Evolutionary conservation across 2,797 vertebrate genomes (phyloP).

Genomic region (Gymnothorax javanicus): DNA sequence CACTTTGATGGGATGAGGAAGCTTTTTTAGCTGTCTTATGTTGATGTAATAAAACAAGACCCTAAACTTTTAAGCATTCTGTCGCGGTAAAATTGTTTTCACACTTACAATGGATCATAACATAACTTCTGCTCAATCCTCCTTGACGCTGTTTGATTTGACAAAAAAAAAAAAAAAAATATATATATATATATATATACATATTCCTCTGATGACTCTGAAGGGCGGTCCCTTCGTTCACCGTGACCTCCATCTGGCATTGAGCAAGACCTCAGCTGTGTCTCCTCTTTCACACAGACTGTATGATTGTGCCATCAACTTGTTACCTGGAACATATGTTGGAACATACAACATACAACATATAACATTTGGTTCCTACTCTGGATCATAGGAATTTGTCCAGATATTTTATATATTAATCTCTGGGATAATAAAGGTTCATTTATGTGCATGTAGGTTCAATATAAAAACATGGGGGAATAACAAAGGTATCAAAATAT

Average conservation of each 20-base stretch:
- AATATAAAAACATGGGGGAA: neutral
- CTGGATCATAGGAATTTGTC: neutral
- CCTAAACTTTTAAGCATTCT: neutral
- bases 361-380: no score
- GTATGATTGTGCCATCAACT: no score
- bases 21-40: neutral
- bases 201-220: no score
- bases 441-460: neutral
- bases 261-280: no score
- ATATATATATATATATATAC: no score
- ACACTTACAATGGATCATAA: neutral
- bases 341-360: no score
- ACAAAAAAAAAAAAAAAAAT: no score
- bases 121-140: neutral
- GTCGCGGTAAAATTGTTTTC: neutral
- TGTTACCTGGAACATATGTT: no score
- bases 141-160: neutral
- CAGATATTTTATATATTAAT: neutral
- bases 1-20: neutral
- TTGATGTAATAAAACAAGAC: neutral
- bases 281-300: no score
- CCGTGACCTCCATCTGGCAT: no score
- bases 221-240: no score
- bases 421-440: neutral
- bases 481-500: neutral